Evolutionary conservation across 2,888 invertebrate species (phyloP).

Genomic region (Acanthopleura granulata): DNA sequence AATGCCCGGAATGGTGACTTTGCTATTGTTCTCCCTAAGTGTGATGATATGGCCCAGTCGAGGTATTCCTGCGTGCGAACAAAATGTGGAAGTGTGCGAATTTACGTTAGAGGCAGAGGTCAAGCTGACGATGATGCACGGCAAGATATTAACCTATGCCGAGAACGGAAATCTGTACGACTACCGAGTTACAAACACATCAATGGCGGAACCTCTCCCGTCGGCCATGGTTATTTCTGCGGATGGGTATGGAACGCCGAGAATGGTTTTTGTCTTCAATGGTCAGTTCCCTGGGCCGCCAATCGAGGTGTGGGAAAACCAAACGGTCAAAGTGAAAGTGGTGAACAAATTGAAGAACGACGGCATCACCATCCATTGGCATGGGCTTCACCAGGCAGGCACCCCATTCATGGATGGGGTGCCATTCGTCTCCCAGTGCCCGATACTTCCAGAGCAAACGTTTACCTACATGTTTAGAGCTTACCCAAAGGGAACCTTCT

Average conservation of each 20-base stretch:
- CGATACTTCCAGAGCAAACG: conserved; percentile 51
- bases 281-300: conserved; percentile 44
- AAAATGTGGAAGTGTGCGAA: conserved; percentile 14
- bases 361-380: conserved; percentile 42
- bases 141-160: not conserved
- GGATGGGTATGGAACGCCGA: conserved; percentile 33
- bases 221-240: conserved; percentile 36
- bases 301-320: conserved; percentile 46
- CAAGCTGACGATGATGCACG: conserved; percentile 18
- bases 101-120: conserved; percentile 14
- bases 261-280: conserved; percentile 40
- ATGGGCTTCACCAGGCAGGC: conserved; percentile 39
- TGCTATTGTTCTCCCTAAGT: not conserved
- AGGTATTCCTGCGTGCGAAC: not conserved
- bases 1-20: too few relatives aligned
- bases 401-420: conserved; percentile 53
- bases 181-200: not conserved
- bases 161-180: not conserved
- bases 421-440: conserved; percentile 58
- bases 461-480: conserved; percentile 58
- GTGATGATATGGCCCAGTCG: not conserved
- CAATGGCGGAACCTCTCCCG: not conserved
- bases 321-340: conserved; percentile 33
- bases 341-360: conserved; percentile 38
- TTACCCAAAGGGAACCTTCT: conserved; percentile 42